A percentile compares a stretch with the other conserved stretches of the same genome.
Evolutionary conservation across 2,888 invertebrate species (phyloP).

Genomic region (Dolichopus griseipennis): DNA sequence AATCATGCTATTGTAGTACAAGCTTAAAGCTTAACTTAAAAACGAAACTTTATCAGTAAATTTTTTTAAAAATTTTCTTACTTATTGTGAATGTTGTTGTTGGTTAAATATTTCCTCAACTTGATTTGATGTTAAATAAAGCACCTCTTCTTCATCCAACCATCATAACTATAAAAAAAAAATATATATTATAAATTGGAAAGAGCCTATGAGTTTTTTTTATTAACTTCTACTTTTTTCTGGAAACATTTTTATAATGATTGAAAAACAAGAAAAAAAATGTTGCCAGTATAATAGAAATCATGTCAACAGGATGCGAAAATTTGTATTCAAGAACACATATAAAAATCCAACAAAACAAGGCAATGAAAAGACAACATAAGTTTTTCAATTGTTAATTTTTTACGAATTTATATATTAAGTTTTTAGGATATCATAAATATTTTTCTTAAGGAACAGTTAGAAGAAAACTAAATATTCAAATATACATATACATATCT

Average conservation of each 20-base stretch:
- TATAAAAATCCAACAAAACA: background rate
- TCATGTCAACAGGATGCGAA: conserved; percentile 2
- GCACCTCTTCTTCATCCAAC: too few relatives aligned
- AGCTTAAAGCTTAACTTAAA: too few relatives aligned
- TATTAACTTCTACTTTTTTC: background rate
- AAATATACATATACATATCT: background rate
- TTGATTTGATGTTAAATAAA: too few relatives aligned
- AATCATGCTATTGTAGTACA: too few relatives aligned
- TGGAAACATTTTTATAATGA: too few relatives aligned
- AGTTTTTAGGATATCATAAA: background rate
- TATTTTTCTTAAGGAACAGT: background rate
- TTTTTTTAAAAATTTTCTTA: too few relatives aligned
- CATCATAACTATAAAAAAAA: too few relatives aligned
- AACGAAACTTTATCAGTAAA: too few relatives aligned
- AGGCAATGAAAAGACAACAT: background rate
- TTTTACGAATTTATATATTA: background rate
- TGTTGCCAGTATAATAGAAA: background rate
- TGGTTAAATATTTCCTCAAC: too few relatives aligned
- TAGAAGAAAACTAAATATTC: too few relatives aligned
- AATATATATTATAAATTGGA: background rate
- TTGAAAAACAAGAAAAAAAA: background rate
- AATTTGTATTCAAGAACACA: background rate
- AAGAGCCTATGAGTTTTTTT: background rate
- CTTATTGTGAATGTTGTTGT: too few relatives aligned
- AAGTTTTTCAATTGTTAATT: background rate